These are phyloP conservation scores for Miniopterus natalensis DNA, from an alignment of 2,113 vertebrate genomes.

Conservation along the genomic window DNA sequence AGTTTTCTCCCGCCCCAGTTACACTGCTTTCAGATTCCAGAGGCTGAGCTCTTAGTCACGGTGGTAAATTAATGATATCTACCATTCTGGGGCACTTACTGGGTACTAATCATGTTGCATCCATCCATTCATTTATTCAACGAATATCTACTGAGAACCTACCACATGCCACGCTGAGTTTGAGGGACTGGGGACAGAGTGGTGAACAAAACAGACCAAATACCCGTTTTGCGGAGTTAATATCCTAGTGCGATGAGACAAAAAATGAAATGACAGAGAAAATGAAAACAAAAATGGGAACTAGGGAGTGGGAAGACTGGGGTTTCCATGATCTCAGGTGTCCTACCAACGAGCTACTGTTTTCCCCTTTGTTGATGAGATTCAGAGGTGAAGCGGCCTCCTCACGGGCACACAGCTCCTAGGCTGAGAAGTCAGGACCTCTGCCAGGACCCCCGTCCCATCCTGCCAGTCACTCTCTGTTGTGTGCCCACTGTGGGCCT, in stretches of 20 bases:
- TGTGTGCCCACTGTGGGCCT: too few relatives aligned
- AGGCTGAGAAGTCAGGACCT: neutral
- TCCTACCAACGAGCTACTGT: neutral
- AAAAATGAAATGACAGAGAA: neutral
- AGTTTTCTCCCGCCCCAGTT: neutral
- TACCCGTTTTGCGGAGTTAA: neutral
- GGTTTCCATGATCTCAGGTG: neutral
- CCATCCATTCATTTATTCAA: neutral
- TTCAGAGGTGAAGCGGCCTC: neutral
- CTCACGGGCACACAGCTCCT: neutral
- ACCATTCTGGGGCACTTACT: neutral
- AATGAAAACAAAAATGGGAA: neutral
- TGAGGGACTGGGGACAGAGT: neutral
- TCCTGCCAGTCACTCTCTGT: neutral
- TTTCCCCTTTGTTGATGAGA: neutral
- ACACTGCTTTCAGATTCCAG: neutral
- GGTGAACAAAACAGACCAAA: slow-evolving; percentile 14
- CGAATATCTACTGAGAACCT: neutral
- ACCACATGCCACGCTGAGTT: neutral
- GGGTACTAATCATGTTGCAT: neutral
- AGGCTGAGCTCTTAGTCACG: neutral
- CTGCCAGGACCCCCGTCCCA: neutral
- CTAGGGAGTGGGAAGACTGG: rapidly evolving
- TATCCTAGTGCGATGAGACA: neutral
- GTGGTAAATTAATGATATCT: neutral